These are phyloP conservation scores for Cololabis saira DNA, from an alignment of 2,113 vertebrate species.

Conservation along the genomic window DNA sequence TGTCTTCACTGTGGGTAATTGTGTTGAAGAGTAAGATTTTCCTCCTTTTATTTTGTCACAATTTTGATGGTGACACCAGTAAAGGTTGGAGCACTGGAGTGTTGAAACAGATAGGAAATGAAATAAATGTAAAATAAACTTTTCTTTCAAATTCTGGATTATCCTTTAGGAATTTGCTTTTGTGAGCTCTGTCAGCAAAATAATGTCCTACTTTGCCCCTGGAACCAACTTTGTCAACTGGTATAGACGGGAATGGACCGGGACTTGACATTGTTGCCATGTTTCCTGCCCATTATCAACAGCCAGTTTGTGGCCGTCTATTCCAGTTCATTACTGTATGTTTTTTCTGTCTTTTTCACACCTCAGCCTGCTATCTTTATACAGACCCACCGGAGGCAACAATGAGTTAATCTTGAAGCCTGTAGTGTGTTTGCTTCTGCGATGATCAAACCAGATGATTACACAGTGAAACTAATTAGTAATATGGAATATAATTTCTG, in stretches of 20 bases:
- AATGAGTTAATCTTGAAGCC: constrained; percentile 5
- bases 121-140: constrained; percentile 3
- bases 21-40: constrained; percentile 16
- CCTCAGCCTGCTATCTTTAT: constrained; percentile 43
- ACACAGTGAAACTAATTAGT: constrained; percentile 11
- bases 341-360: constrained; percentile 24
- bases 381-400: constrained; percentile 29
- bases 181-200: constrained; percentile 38
- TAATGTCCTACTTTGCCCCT: constrained; percentile 46
- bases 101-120: not conserved
- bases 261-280: constrained; percentile 60
- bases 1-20: constrained; percentile 27
- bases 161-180: constrained; percentile 37
- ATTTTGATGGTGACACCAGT: constrained; percentile 25
- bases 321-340: no score
- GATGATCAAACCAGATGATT: constrained; percentile 9
- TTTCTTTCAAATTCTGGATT: constrained; percentile 9
- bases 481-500: not conserved
- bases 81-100: constrained; percentile 11
- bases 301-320: constrained; percentile 66
- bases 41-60: constrained; percentile 26
- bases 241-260: constrained; percentile 42
- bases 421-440: constrained; percentile 22
- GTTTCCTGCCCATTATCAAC: constrained; percentile 61
- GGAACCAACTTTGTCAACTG: constrained; percentile 59